These are phyloP conservation scores for Amblyornis subalaris DNA, from an alignment of 2,113 vertebrate genomes.

Conservation along the genomic window DNA sequence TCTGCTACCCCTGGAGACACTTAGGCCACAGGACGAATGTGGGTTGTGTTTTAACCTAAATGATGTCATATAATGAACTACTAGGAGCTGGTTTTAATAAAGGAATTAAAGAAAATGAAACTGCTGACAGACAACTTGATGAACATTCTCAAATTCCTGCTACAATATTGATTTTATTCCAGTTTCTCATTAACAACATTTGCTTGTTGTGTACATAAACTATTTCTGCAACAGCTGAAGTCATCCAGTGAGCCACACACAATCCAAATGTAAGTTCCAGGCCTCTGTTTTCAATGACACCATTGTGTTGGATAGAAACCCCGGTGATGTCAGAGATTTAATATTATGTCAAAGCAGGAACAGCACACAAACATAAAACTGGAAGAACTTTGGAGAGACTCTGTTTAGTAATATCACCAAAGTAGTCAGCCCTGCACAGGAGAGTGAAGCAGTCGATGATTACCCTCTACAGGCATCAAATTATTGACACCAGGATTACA, in stretches of 20 bases:
- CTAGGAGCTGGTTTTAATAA: conserved; percentile 35
- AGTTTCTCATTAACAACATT: neutral
- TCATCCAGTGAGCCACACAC: neutral
- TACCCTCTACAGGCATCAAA: neutral
- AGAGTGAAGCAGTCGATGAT: neutral
- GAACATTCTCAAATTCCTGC: conserved; percentile 25
- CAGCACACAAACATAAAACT: neutral
- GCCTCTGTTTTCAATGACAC: conserved; percentile 2
- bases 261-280: conserved; percentile 5
- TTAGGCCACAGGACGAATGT: neutral
- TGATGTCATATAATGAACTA: conserved; percentile 4
- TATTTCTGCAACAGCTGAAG: conserved; percentile 2
- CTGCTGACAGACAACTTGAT: conserved; percentile 29
- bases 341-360: neutral
- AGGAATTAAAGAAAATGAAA: conserved; percentile 6
- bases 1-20: neutral
- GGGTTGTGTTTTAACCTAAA: neutral
- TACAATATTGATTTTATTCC: conserved; percentile 11
- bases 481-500: neutral
- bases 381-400: neutral
- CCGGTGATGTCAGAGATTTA: conserved; percentile 4
- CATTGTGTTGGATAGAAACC: neutral
- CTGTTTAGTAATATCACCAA: neutral
- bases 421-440: neutral
- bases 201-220: conserved; percentile 11